Conservation (phyloP, 2,797 vertebrate species). For the Malurus splendens region DNA sequence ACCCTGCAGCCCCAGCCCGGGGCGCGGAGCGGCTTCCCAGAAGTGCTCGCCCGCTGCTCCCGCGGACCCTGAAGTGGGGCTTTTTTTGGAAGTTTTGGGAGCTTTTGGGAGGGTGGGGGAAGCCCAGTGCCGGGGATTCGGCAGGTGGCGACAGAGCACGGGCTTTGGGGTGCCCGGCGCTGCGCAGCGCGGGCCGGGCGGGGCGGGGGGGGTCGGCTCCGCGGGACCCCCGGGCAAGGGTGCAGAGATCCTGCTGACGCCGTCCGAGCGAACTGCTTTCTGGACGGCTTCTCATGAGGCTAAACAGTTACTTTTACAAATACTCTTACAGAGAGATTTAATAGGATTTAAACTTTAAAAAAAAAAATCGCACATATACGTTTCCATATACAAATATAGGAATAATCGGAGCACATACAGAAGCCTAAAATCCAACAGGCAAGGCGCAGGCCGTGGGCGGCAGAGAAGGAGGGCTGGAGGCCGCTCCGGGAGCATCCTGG, state of each 20-base stretch:
- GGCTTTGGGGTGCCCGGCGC: background rate
- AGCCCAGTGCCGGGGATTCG: background rate
- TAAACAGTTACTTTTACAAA: background rate
- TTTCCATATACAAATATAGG: background rate
- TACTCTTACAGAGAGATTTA: background rate
- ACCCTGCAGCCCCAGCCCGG: background rate
- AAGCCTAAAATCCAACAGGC: background rate
- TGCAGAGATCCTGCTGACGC: background rate
- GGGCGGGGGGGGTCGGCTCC: background rate
- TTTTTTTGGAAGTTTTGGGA: background rate
- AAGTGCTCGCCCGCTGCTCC: background rate
- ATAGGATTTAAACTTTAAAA: background rate
- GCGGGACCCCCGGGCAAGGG: fast-evolving
- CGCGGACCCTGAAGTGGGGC: fast-evolving
- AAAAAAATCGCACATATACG: fast-evolving
- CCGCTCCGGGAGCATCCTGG: background rate
- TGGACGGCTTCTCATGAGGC: background rate
- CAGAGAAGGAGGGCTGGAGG: background rate
- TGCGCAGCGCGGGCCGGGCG: background rate
- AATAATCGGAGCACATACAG: background rate
- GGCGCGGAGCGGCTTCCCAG: background rate
- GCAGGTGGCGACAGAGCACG: conserved; percentile 71
- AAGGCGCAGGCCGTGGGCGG: background rate
- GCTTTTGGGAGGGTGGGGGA: background rate
- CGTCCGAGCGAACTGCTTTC: background rate